A percentile compares a stretch with the other conserved stretches of the same genome.
Evolutionary conservation across 30 jellyfish, hydroid and myxozoan genomes (phyloP).

Genomic region (Phacellophora camtschatica): DNA sequence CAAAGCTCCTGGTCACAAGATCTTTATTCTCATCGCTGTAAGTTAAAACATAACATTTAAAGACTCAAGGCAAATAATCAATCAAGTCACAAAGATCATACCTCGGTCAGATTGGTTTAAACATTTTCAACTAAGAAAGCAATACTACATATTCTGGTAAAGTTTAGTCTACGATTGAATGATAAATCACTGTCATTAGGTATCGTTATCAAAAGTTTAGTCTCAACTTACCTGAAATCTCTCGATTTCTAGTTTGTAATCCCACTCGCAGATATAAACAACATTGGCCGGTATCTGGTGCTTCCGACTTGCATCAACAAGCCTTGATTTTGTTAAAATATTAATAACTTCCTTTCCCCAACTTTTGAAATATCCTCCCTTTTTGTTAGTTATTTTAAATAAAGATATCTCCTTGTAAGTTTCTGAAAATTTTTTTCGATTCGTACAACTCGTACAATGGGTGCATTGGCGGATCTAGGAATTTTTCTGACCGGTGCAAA

Average conservation of each 20-base stretch:
- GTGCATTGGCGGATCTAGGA: too few relatives aligned
- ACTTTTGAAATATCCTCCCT: neutral
- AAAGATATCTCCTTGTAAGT: neutral
- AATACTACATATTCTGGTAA: neutral
- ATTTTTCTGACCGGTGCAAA: too few relatives aligned
- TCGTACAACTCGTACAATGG: too few relatives aligned
- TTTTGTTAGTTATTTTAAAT: neutral
- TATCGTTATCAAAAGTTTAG: neutral
- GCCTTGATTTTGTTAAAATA: neutral
- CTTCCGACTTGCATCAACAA: conserved; percentile 34
- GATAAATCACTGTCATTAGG: too few relatives aligned
- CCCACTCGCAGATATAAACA: conserved; percentile 16
- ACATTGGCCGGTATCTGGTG: conserved; percentile 27
- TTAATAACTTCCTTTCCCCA: neutral
- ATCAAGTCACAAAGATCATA: conserved; percentile 18
- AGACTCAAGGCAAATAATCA: neutral
- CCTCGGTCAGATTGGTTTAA: too few relatives aligned
- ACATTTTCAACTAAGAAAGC: neutral
- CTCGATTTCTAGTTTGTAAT: conserved; percentile 27
- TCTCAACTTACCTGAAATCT: conserved; percentile 19
- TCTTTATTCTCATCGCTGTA: conserved; percentile 27
- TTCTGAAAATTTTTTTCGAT: neutral
- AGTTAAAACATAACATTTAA: neutral
- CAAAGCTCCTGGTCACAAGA: conserved; percentile 36
- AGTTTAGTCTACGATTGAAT: neutral